Base-by-base conservation (phyloP, 2,888 invertebrate species). In the Vanessa cardui region DNA sequence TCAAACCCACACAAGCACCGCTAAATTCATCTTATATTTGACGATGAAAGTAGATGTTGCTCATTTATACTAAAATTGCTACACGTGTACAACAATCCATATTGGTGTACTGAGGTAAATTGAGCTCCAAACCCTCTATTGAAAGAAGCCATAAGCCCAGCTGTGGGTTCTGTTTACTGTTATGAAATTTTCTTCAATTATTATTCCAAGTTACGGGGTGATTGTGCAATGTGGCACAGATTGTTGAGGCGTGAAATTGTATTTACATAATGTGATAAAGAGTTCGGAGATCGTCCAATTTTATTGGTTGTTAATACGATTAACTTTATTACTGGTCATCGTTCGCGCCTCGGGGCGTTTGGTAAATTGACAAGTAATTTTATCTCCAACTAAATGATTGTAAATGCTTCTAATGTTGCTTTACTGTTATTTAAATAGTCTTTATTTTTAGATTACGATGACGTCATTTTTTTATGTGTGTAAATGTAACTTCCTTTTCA, bases 231-330 rank as follows among this genome's bases (percentile, higher is more conserved):
- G 73, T 73, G 75, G 74, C 66, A 70, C 69, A 65, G 62, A 67
- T 66, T 73, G 71, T 66, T 72, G 70, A 70, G 73, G 76, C 72
- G 77, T 80, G 75, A 79, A 78, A 74, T 66, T 52, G 68, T 77
- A 80, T 82, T 82, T 77, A 82, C 81, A 79, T 80, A 81, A 79
- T 77, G 72, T 69, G 74, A 75, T 78, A 77, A 73, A 72, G 9
- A 21, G 61, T 67, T 67, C 54, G 54, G 64, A 56, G 58, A 56
- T 65, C 47, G 65, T 49, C 62, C 54, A 50, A 12, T 61, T 74
- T 77, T 74, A 75, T 73, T 72, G 73, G 58, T 71, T 69, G 71
- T 75, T 74, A 73, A 74, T 74, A 73, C 69, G 60, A 66, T 68
- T 70, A 64, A 58, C 50, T 71, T 71, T 73, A 70, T 70, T 68